Base-by-base conservation (phyloP, 2,888 invertebrate genomes). In the Cataglyphis altisquamis region DNA sequence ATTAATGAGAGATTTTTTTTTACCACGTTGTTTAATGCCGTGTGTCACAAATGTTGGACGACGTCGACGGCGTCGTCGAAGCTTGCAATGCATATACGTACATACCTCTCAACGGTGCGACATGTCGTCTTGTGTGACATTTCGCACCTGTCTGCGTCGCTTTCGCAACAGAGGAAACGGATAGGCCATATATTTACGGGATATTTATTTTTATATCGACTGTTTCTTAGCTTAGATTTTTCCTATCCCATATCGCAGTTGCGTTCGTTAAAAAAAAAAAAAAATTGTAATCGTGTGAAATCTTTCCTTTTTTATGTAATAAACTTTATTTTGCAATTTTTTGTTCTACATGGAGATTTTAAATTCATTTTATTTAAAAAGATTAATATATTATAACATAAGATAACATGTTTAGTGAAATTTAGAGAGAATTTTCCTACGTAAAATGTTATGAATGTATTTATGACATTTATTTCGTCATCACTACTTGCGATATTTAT, bases 1-100 rank as follows among this genome's bases (percentile, higher is more conserved):
- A 68, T 9, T 48, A 9, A n/a, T 41, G 29, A 45, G 18, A 6
- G 5, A 41, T 21, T 39, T 48, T 55, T 15, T 41, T n/a, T 41
- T 8, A 18, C 21, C 41, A n/a, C 15, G 41, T 80, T 78, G 73
- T 80, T 78, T 32, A 73, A 32, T n/a, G 21, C 64, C 72, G 36
- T 36, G 10, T 18, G 25, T 6, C 57, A 25, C 29, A 5, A 10
- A 12, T 41, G 64, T 39, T 21, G 18, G 6, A 45, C 32, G n/a
- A 55, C 66, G 52, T 41, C 21, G 32, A 36, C 25, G 21, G 32
- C 32, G 32, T 60, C 45, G n/a, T 0, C 55, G 55, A 12, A 21
- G 21, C 70, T 60, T 21, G 6, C n/a, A 18, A 36, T n/a, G n/a
- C n/a, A n/a, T n/a, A 52, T 52, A 52, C 52, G 8, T n/a, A 18